phyloP scores from a whole-genome alignment of 1,140 invertebrate species.

The Myzus persicae region DNA sequence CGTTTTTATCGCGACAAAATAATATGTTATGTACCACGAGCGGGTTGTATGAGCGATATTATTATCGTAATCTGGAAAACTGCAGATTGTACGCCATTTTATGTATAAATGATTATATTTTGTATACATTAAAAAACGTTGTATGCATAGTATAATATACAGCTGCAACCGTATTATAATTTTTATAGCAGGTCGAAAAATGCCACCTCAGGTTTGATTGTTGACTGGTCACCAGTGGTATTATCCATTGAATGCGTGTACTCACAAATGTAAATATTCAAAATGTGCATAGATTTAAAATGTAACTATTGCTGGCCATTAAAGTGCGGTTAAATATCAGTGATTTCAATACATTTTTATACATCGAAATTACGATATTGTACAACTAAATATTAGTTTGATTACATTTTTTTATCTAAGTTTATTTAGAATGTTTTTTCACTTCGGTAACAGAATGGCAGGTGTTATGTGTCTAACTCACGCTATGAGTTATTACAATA shows the following conservation, averaged over 20 bases:
- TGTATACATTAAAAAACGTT: too few species aligned
- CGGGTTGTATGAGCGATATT: neutral
- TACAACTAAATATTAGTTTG: neutral
- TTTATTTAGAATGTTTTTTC: neutral
- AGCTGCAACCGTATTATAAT: too few species aligned
- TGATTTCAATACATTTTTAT: neutral
- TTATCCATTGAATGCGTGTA: too few species aligned
- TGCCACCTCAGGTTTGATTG: neutral
- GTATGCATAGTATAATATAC: neutral
- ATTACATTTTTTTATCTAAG: neutral
- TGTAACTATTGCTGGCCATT: neutral
- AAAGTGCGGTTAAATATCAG: neutral
- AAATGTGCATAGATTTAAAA: neutral
- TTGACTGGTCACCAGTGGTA: too few species aligned
- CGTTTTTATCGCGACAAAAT: constrained; percentile 12
- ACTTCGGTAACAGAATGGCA: neutral
- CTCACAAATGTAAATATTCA: too few species aligned
- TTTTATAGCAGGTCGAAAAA: neutral
- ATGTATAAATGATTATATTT: neutral
- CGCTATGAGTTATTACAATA: neutral
- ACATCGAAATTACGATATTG: neutral
- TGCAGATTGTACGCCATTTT: neutral
- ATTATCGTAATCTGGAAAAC: neutral
- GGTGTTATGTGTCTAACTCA: neutral
- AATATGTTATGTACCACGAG: neutral